Evolutionary conservation across 2,113 vertebrate genomes (phyloP).

Genomic region (Cryptotis parvus): DNA sequence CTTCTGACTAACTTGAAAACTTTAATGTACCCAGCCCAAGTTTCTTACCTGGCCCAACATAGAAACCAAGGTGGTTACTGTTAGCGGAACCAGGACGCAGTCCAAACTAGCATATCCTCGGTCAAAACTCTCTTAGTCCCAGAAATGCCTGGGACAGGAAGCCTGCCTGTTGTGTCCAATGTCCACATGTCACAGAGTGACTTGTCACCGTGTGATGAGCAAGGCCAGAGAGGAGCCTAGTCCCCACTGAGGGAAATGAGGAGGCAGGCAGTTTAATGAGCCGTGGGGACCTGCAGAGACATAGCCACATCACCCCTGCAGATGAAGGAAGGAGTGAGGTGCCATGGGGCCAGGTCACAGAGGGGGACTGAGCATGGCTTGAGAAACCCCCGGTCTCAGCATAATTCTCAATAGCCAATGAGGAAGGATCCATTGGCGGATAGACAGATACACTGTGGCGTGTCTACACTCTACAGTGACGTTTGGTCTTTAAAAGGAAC

Average conservation of each 20-base stretch:
- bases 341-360: neutral
- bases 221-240: neutral
- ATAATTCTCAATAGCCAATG: neutral
- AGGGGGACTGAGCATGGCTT: neutral
- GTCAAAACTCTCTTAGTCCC: neutral
- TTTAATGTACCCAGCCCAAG: too few species aligned
- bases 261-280: neutral
- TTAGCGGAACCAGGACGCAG: neutral
- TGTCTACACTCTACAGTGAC: neutral
- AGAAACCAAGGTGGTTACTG: neutral
- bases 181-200: neutral
- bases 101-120: neutral
- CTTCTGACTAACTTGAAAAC: too few species aligned
- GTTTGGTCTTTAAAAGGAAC: slow-evolving; percentile 13
- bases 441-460: neutral
- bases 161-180: neutral
- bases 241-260: neutral
- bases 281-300: neutral
- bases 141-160: neutral
- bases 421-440: neutral
- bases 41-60: neutral
- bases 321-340: neutral
- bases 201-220: neutral
- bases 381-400: neutral
- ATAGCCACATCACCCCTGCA: neutral